Percentiles rank a stretch among this genome's conserved stretches.
Evolutionary conservation across 2,113 vertebrate genomes (phyloP).

Genomic region (Entelurus aequoreus): DNA sequence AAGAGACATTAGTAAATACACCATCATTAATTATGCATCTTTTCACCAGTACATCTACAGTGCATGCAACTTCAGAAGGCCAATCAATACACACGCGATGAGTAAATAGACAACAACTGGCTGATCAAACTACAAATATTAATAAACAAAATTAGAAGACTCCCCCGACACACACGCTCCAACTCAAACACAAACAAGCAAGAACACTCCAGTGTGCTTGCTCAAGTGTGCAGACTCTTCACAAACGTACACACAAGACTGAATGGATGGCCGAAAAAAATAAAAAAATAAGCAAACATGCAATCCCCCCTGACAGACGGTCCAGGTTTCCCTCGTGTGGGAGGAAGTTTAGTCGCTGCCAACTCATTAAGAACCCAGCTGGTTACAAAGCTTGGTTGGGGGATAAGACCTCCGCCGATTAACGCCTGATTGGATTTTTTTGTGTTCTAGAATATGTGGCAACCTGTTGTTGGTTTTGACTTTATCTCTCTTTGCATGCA

Average conservation of each 20-base stretch:
- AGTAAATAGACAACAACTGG: conserved; percentile 47
- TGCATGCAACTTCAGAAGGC: conserved; percentile 51
- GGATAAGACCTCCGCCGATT: conserved; percentile 25
- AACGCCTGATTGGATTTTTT: conserved; percentile 37
- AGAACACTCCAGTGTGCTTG: conserved; percentile 21
- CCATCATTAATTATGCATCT: conserved; percentile 64
- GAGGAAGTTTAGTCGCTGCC: conserved; percentile 45
- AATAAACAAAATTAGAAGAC: conserved; percentile 5
- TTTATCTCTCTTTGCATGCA: not conserved
- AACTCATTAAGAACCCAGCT: conserved; percentile 69
- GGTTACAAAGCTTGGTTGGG: conserved; percentile 36
- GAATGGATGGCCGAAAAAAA: conserved; percentile 7
- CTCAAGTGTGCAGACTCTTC: conserved; percentile 23
- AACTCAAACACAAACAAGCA: conserved; percentile 23
- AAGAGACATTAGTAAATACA: conserved; percentile 61
- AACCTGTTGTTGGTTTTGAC: not conserved
- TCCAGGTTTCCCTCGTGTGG: conserved; percentile 36
- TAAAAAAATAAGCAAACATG: conserved; percentile 26
- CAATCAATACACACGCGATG: conserved; percentile 45
- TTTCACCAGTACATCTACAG: conserved; percentile 61
- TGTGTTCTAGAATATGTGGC: conserved; percentile 11
- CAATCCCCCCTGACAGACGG: conserved; percentile 50
- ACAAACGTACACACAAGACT: conserved; percentile 15
- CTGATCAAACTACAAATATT: conserved; percentile 27
- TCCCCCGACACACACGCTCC: not conserved